Conservation (phyloP, 2,113 vertebrate genomes). For the Diglossa brunneiventris region DNA sequence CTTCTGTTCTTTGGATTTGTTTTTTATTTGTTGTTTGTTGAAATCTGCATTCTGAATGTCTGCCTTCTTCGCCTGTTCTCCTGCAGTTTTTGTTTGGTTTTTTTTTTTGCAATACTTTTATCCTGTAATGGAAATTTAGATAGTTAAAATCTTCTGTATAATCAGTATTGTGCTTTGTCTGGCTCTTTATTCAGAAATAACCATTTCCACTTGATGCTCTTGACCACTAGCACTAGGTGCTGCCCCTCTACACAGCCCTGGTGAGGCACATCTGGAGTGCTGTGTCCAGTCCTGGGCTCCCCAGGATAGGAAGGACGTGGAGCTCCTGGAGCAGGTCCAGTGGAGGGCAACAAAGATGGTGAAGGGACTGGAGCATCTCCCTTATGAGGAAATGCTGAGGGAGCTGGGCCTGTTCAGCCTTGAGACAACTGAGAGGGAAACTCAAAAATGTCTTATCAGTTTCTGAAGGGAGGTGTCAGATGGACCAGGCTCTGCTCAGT, state of each 20-base stretch:
- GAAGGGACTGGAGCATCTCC: not conserved
- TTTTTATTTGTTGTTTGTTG: not conserved
- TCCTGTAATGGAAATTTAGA: not conserved
- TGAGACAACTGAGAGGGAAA: rapidly evolving
- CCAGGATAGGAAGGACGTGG: not conserved
- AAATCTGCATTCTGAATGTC: not conserved
- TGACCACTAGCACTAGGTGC: not conserved
- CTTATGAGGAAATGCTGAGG: not conserved
- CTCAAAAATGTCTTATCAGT: not conserved
- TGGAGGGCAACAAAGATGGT: not conserved
- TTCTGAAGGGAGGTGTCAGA: not conserved
- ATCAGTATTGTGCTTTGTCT: not conserved
- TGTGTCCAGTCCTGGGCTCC: not conserved
- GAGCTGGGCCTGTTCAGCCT: not conserved
- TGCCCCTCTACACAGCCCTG: not conserved
- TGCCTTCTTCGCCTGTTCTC: not conserved
- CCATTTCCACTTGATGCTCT: not conserved
- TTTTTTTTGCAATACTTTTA: not conserved
- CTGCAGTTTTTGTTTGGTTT: not conserved
- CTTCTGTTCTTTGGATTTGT: not conserved
- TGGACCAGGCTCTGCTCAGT: not conserved
- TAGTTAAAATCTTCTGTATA: not conserved
- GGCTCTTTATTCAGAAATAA: not conserved
- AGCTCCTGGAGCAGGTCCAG: not conserved
- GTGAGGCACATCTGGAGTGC: not conserved